These are phyloP conservation scores for Eristalinus sepulchralis DNA, from an alignment of 2,888 invertebrate genomes.

Conservation along the genomic window DNA sequence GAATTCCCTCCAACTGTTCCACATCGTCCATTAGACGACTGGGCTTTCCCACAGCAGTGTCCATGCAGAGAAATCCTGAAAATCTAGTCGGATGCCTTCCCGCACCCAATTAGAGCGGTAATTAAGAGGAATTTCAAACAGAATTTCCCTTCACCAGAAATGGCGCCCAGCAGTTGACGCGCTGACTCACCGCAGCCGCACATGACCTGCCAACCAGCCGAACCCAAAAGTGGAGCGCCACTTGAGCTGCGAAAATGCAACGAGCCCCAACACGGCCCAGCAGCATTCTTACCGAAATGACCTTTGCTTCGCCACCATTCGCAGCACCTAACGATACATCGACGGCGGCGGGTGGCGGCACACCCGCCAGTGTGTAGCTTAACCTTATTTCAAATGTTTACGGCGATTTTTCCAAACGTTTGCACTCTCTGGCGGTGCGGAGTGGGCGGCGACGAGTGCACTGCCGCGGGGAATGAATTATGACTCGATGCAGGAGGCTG, in stretches of 20 bases:
- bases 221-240: slow-evolving; percentile 59
- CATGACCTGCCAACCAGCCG: slow-evolving; percentile 4
- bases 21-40: slow-evolving; percentile 33
- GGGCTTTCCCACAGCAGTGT: slow-evolving; percentile 46
- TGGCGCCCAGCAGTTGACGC: slow-evolving; percentile 32
- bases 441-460: neutral
- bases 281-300: slow-evolving; percentile 23
- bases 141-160: slow-evolving; percentile 42
- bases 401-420: slow-evolving; percentile 56
- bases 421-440: neutral
- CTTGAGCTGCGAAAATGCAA: slow-evolving; percentile 22
- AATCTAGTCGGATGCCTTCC: neutral
- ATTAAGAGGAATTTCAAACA: slow-evolving; percentile 20
- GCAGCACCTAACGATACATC: slow-evolving; percentile 39
- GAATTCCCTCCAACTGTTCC: slow-evolving; percentile 21
- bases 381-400: slow-evolving; percentile 55
- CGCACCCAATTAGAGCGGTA: slow-evolving; percentile 9
- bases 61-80: neutral
- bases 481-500: slow-evolving; percentile 28
- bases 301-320: slow-evolving; percentile 10
- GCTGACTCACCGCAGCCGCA: neutral
- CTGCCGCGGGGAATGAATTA: slow-evolving; percentile 33
- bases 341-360: slow-evolving; percentile 30
- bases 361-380: slow-evolving; percentile 49
- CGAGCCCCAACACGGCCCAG: neutral